Percentiles rank a stretch among this genome's conserved stretches.
These are phyloP conservation scores for Sturmia bella DNA, from an alignment of 2,888 invertebrate genomes.

Conservation along the genomic window DNA sequence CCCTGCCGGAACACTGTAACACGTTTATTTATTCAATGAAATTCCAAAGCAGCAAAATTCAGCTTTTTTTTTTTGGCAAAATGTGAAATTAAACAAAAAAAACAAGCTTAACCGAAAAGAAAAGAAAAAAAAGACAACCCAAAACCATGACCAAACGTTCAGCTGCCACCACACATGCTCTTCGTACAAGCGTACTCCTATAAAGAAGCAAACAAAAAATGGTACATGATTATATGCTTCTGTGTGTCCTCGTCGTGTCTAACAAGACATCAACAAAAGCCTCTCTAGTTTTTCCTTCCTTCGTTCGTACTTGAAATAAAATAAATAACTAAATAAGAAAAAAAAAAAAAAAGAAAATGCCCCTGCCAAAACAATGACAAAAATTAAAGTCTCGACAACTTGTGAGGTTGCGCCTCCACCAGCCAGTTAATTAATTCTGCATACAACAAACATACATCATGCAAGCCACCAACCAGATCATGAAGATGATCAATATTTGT, in stretches of 20 bases:
- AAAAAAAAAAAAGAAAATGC: slow-evolving; percentile 37
- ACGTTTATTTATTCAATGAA: slow-evolving; percentile 66
- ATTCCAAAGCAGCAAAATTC: slow-evolving; percentile 58
- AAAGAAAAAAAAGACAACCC: slow-evolving; percentile 19
- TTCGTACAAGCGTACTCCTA: slow-evolving; percentile 45
- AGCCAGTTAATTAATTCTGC: slow-evolving; percentile 79
- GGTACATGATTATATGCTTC: slow-evolving; percentile 72
- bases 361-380: slow-evolving; percentile 67
- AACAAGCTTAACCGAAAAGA: slow-evolving; percentile 19
- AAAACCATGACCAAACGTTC: slow-evolving; percentile 62
- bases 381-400: slow-evolving; percentile 72
- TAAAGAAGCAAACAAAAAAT: slow-evolving; percentile 9
- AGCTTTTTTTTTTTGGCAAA: slow-evolving; percentile 41
- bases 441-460: slow-evolving; percentile 62
- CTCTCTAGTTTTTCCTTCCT: slow-evolving; percentile 60
- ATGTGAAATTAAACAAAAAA: slow-evolving; percentile 17
- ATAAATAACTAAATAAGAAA: not conserved
- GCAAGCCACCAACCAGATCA: slow-evolving; percentile 60
- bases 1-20: slow-evolving; percentile 49
- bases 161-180: slow-evolving; percentile 68
- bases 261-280: slow-evolving; percentile 76
- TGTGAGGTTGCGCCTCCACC: slow-evolving; percentile 73
- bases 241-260: slow-evolving; percentile 80
- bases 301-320: slow-evolving; percentile 32
- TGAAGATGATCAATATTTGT: slow-evolving; percentile 67